Base-by-base conservation (phyloP, 1,140 invertebrate species). In the Radopholus similis region DNA sequence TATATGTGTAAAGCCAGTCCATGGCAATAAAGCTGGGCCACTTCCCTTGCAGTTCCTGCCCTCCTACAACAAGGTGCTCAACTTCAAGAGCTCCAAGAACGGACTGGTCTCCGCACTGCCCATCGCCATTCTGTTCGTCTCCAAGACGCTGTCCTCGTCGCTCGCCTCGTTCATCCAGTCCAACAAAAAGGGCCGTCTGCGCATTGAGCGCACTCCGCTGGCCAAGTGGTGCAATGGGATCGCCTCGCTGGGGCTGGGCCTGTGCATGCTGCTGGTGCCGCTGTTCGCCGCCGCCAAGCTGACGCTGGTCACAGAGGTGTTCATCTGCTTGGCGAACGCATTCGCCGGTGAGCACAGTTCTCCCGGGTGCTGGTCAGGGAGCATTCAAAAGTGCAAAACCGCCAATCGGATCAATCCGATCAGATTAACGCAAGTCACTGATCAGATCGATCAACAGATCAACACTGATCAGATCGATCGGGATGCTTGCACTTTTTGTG, bases 301-400 rank as follows among this genome's bases (percentile, higher is more conserved):
- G 9, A 44, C 64, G 34, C 60, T 64, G 18, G 68, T 67, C 34
- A 75, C 76, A 8, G 66, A 82, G 26, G 49, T 75, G 23, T 60
- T 75, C 47, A 57, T 81, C 13, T 81, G 79, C 64, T 32, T 82
- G 11, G 80, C 76, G 21, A 81, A 71, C 59, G 71, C 72, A 2
- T 82, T 82, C 74, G 79, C 79, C 38, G 78, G 78, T 80, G 53
- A 21, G n/a, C n/a, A n/a, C n/a, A n/a, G n/a, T n/a, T n/a, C n/a
- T n/a, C n/a, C n/a, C n/a, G n/a, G n/a, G n/a, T n/a, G n/a, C n/a
- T n/a, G n/a, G n/a, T n/a, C n/a, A n/a, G n/a, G n/a, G n/a, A n/a
- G n/a, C n/a, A n/a, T n/a, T n/a, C n/a, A n/a, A n/a, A n/a, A n/a
- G n/a, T n/a, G n/a, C n/a, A n/a, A n/a, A n/a, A n/a, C n/a, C n/a